Base-by-base conservation (phyloP, 2,888 invertebrate genomes). In the Drosophila birchii region DNA sequence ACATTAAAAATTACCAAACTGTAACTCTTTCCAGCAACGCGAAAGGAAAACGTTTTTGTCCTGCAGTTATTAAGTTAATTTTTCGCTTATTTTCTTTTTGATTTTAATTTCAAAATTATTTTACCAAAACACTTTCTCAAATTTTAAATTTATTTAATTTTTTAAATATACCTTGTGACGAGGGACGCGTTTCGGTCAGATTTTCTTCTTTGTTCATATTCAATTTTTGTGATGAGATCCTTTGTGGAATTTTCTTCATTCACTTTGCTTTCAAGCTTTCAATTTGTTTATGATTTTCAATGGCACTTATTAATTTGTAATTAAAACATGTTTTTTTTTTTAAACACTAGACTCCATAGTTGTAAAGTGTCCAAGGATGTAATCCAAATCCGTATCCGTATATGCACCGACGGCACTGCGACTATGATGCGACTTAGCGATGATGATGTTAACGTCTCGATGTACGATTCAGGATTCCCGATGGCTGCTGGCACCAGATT, bases 391-490 rank as follows among this genome's bases (percentile, higher is more conserved):
- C 16, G 20, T 6, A 20, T 20, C 36, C 51, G 34, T 11, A 55
- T 18, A 32, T 44, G 66, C 57, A 66, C 66, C 73, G 78, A 76
- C 64, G 77, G 73, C 73, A 59, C 38, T 68, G 75, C 51, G 59
- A 56, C 49, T 41, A 54, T 53, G 43, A 78, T 73, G 81, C 51
- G 51, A 53, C 51, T 53, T 53, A 53, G 51, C 84, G 86, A 88
- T 82, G 89, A 89, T 90, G 90, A 87, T 91, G 91, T 90, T 90
- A 86, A 82, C 90, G 86, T 88, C 89, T 89, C 90, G 91, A 91
- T 90, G 82, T 90, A 87, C 90, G 83, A 89, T 90, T 90, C 87
- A 83, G 90, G 90, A 91, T 91, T 91, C 60, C 58, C 58, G 60
- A 60, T 60, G 41, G 51, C 51, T 53, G 51, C 51, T 53, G 51